Base-by-base conservation (phyloP, 2,797 vertebrate species). In the Diplodus puntazzo region DNA sequence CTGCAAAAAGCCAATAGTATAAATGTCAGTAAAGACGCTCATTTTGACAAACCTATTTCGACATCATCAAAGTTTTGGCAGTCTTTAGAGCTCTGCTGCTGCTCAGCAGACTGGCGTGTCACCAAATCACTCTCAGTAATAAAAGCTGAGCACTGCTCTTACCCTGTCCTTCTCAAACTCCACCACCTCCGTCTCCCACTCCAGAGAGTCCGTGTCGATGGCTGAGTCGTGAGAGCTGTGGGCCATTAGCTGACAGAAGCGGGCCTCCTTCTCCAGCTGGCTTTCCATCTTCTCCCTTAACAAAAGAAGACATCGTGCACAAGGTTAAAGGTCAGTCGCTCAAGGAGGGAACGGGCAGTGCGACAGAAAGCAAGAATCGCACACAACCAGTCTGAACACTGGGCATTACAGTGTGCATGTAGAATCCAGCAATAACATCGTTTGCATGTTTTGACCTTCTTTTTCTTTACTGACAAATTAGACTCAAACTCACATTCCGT, bases 151-250 rank as follows among this genome's bases (percentile, higher is more conserved):
- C 42, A 0, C 49, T 39, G 61, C 61, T 87, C 96, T 95, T 91
- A 99, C 98, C 93, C 97, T 93, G 92, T 99, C 97, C 93, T 98
- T 98, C 93, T 98, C 97, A 92, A 99, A 98, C 92, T 99, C 98
- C 57, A 99, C 97, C 76, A 98, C 97, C 95, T 99, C 98, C 0
- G 98, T 99, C 94, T 99, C 98, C 98, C 98, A 99, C 91, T 99
- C 98, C 91, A 99, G 92, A 77, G 98, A 99, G 92, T 99, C 98
- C 0, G 97, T 99, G 92, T 99, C 98, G 50, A 99, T 99, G 83
- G 98, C 98, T 0, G 98, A 99, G 93, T 99, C 98, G 3, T 98
- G 98, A 49, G 98, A 99, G 92, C 97, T 98, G 89, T 99, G 98
- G 69, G 97, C 97, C 96, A 99, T 97, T 77, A 99, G 87, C 11